Base-by-base conservation (phyloP, 1,140 invertebrate species). In the Leptinotarsa texana region DNA sequence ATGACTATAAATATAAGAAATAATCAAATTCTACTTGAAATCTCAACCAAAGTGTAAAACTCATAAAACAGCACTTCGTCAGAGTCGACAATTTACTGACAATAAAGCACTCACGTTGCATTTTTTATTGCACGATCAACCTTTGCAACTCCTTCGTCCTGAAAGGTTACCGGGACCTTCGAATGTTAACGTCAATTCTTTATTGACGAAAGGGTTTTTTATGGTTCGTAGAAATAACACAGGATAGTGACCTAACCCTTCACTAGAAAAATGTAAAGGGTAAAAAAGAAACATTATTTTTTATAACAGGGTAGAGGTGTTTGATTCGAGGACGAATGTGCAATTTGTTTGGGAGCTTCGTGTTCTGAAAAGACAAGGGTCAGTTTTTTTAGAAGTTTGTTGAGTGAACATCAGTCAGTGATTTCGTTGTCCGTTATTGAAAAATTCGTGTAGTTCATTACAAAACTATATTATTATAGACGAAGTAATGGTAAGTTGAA, bases 181-280 rank as follows among this genome's bases (percentile, higher is more conserved):
- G 48, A 57, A 57, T 70, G 69, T 49, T 67, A 70, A 49, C 70
- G 70, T 22, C 8, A 63, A 63, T 72, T 17, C 51, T 75, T 74
- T 77, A 75, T 73, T 73, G 72, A 74, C 49, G 69, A 27, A 76
- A 76, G 75, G 77, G 72, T 76, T 78, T 73, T 76, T 76, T 75
- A 78, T 66, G 74, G 72, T 47, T 72, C 69, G 68, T 73, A 71
- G 74, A 76, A 70, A 72, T 74, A 72, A 65, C 62, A 33, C 47
- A 51, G 69, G 24, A 33, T 67, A 70, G 71, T 69, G 74, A 69
- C 74, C 74, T 78, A 78, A 78, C 75, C 77, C 77, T 78, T 78
- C 72, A 62, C 65, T 63, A 69, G 51, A 75, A 65, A 63, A 33
- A 75, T 73, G 75, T 75, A 73, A 75, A 71, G 75, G 33, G 33